A percentile compares a stretch with the other conserved stretches of the same genome.
Conservation (phyloP, 2,888 invertebrate species). For the Chloroclystis v-ata region DNA sequence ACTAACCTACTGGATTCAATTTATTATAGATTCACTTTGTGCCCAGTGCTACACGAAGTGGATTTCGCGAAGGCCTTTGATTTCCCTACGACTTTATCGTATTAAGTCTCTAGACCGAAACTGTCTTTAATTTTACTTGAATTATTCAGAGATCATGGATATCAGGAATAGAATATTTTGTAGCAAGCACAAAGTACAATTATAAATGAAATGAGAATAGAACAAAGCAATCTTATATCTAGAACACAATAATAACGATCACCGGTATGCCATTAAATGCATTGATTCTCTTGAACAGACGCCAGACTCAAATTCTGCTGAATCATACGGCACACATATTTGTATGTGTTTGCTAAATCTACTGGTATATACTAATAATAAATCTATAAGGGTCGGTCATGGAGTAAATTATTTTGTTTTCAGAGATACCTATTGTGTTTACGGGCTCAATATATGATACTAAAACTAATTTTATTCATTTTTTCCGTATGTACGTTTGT, state of each 20-base stretch:
- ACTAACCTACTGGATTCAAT: not conserved
- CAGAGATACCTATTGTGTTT: too few relatives aligned
- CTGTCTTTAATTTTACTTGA: not conserved
- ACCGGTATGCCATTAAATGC: slow-evolving; percentile 29
- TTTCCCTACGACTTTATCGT: not conserved
- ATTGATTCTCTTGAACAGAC: slow-evolving; percentile 36
- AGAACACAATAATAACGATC: slow-evolving; percentile 33
- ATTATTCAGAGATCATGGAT: not conserved
- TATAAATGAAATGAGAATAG: slow-evolving; percentile 13
- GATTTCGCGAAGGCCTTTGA: not conserved
- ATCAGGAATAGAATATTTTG: not conserved
- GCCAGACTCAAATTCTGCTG: slow-evolving; percentile 20
- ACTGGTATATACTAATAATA: too few relatives aligned
- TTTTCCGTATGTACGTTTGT: too few relatives aligned
- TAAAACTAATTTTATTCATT: too few relatives aligned
- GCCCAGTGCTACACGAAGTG: not conserved
- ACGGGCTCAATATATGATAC: too few relatives aligned
- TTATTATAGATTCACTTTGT: not conserved
- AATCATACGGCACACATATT: too few relatives aligned
- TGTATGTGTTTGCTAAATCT: too few relatives aligned
- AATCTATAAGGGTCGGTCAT: too few relatives aligned
- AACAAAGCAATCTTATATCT: slow-evolving; percentile 12
- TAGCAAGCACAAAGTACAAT: not conserved
- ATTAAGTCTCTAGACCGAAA: not conserved
- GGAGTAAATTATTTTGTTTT: too few relatives aligned